Evolutionary conservation across 2,888 invertebrate species (phyloP).

Genomic region (Drosophila prostipennis): DNA sequence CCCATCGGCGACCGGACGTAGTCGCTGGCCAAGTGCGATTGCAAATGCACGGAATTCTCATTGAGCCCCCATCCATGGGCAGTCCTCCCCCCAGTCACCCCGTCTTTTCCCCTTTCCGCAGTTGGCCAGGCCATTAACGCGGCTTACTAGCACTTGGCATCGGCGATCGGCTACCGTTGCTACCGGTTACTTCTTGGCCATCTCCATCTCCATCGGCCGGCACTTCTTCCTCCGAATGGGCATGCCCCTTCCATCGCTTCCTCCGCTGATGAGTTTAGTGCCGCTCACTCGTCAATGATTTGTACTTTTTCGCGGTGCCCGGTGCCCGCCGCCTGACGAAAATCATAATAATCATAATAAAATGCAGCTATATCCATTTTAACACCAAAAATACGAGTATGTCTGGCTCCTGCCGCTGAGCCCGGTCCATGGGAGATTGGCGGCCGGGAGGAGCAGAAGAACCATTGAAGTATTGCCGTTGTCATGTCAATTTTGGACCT

Average conservation of each 20-base stretch:
- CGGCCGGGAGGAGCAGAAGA: conserved; percentile 1
- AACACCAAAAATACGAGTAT: conserved; percentile 73
- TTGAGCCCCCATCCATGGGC: conserved; percentile 52
- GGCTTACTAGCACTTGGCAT: conserved; percentile 56
- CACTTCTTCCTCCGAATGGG: conserved; percentile 7
- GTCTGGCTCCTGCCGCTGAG: conserved; percentile 30
- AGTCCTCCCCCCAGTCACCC: conserved; percentile 1
- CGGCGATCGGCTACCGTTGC: conserved; percentile 69
- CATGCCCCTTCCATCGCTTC: conserved; percentile 39
- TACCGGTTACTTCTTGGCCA: conserved; percentile 53
- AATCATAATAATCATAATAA: conserved; percentile 81
- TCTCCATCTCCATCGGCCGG: conserved; percentile 2
- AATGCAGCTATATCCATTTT: conserved; percentile 80
- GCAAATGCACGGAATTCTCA: conserved; percentile 80
- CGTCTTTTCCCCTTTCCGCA: neutral
- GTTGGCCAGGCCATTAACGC: conserved; percentile 64
- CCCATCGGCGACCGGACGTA: conserved; percentile 67
- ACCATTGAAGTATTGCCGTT: conserved; percentile 69
- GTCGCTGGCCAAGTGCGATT: conserved; percentile 74
- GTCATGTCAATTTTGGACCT: conserved; percentile 70
- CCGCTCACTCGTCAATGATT: conserved; percentile 70
- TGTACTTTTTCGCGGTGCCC: conserved; percentile 58
- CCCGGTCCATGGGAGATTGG: conserved; percentile 4
- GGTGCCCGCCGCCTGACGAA: conserved; percentile 61
- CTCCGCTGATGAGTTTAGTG: conserved; percentile 71